Evolutionary conservation across 1,140 invertebrate genomes (phyloP).

Genomic region (Eupristina koningsbergeri): DNA sequence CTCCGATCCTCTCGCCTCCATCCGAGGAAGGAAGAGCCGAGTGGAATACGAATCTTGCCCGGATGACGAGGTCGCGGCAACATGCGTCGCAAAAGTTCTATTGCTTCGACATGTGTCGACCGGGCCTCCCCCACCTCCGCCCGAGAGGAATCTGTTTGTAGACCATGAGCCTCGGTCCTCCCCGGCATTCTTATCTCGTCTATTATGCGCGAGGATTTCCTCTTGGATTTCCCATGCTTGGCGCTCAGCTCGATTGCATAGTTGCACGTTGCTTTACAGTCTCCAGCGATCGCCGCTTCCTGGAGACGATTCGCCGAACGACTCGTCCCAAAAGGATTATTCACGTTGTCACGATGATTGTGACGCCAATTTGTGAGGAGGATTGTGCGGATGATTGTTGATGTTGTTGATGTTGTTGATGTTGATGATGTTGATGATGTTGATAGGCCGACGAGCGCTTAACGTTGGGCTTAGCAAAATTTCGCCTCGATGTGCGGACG

Average conservation of each 20-base stretch:
- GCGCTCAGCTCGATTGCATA: background rate
- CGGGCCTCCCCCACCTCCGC: background rate
- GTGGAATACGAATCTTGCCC: conserved; percentile 30
- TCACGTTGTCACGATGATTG: background rate
- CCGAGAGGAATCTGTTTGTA: background rate
- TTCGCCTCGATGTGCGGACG: no score
- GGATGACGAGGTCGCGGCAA: conserved; percentile 5
- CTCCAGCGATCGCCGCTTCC: background rate
- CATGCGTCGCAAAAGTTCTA: conserved; percentile 14
- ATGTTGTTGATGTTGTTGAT: no score
- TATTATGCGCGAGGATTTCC: background rate
- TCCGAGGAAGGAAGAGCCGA: background rate
- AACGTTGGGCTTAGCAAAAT: no score
- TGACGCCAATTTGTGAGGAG: no score
- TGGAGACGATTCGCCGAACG: background rate
- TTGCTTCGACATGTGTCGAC: background rate
- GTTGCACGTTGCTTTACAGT: background rate
- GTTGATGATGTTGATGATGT: no score
- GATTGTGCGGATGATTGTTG: no score
- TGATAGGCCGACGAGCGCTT: no score
- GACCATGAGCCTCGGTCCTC: background rate
- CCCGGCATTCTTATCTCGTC: background rate
- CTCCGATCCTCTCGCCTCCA: conserved; percentile 49
- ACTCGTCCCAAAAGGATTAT: background rate
- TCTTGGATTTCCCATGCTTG: background rate